These are phyloP conservation scores for Amblyopsis hoosieri DNA, from an alignment of 2,797 vertebrate species.

Conservation along the genomic window DNA sequence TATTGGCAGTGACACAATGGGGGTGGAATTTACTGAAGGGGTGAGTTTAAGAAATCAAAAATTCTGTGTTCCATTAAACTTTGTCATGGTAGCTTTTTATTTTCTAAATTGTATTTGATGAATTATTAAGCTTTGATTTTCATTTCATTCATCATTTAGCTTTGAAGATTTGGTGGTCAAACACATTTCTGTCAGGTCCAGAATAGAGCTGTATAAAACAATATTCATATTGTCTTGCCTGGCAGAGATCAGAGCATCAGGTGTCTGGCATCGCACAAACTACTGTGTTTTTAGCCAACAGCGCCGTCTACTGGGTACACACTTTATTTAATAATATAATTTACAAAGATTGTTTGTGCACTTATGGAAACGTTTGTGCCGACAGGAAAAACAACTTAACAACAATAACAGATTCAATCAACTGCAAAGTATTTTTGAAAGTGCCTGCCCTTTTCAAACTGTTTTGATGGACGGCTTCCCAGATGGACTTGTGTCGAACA, in stretches of 20 bases:
- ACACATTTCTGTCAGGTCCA: background rate
- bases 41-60: slow-evolving; percentile 68
- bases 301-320: slow-evolving; percentile 50
- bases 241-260: slow-evolving; percentile 54
- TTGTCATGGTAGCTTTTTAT: background rate
- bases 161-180: background rate
- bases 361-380: no score
- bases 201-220: background rate
- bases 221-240: slow-evolving; percentile 7
- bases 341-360: no score
- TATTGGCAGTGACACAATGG: slow-evolving; percentile 83
- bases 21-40: slow-evolving; percentile 85
- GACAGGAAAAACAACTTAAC: no score
- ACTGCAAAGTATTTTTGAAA: no score
- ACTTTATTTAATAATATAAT: no score
- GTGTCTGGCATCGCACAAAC: slow-evolving; percentile 43
- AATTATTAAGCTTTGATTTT: no score
- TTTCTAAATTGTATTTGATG: no score
- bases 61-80: background rate
- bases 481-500: no score
- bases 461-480: no score
- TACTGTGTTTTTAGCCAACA: slow-evolving; percentile 17
- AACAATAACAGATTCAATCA: no score
- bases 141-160: no score
- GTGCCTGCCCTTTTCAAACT: no score